These are phyloP conservation scores for Oreohelix idahoensis DNA, from an alignment of 1,140 invertebrate genomes.

Conservation along the genomic window DNA sequence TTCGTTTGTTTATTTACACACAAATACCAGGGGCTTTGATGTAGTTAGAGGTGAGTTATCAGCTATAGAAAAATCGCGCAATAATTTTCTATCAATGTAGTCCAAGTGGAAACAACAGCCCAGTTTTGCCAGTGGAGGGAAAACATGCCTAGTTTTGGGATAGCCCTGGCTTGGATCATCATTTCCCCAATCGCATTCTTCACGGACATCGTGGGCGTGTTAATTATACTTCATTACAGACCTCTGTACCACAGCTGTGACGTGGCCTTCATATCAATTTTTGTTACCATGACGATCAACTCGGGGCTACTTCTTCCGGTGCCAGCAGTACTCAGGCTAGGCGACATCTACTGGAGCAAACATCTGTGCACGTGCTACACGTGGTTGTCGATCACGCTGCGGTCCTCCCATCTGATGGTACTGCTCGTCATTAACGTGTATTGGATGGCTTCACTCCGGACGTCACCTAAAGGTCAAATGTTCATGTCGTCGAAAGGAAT, in stretches of 20 bases:
- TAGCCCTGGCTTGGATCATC: conserved; percentile 56
- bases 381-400: conserved; percentile 50
- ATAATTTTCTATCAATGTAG: too few relatives aligned
- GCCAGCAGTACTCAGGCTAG: conserved; percentile 42
- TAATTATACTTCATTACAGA: conserved; percentile 53
- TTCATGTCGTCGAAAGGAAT: conserved; percentile 51
- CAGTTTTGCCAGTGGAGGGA: too few relatives aligned
- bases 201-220: conserved; percentile 49
- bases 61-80: too few relatives aligned
- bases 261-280: conserved; percentile 51
- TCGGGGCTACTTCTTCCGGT: conserved; percentile 48
- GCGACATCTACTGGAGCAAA: conserved; percentile 37
- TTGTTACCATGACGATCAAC: conserved; percentile 50
- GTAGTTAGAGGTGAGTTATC: too few relatives aligned
- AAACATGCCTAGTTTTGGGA: conserved; percentile 46
- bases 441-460: conserved; percentile 53
- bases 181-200: conserved; percentile 51
- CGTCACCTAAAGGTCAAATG: conserved; percentile 48
- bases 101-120: too few relatives aligned
- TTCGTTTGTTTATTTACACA: too few relatives aligned
- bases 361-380: conserved; percentile 51
- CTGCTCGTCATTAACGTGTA: conserved; percentile 52
- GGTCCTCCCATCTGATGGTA: conserved; percentile 47
- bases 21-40: too few relatives aligned
- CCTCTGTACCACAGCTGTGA: conserved; percentile 55